These are phyloP conservation scores for Lasioglossum pauxillum DNA, from an alignment of 2,888 invertebrate species.

Conservation along the genomic window DNA sequence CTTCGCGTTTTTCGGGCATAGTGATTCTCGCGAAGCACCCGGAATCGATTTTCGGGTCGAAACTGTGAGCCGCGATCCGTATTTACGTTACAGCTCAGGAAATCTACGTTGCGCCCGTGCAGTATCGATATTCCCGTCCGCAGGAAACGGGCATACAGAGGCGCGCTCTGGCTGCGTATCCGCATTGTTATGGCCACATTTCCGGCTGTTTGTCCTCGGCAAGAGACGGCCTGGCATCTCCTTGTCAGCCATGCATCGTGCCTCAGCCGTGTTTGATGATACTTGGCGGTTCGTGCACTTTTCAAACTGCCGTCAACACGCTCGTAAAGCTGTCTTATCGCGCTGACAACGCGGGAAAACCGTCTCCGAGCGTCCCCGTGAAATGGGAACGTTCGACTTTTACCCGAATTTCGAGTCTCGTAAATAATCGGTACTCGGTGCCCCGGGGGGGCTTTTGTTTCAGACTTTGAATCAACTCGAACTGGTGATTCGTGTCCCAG, in stretches of 20 bases:
- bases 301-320: constrained; percentile 34
- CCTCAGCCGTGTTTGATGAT: constrained; percentile 20
- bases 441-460: constrained; percentile 33
- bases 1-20: constrained; percentile 1
- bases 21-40: constrained; percentile 22
- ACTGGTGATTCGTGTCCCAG: not conserved
- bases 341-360: constrained; percentile 25
- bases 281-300: constrained; percentile 25
- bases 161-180: constrained; percentile 57
- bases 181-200: constrained; percentile 69
- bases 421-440: constrained; percentile 40
- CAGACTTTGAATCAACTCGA: constrained; percentile 37
- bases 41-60: constrained; percentile 53
- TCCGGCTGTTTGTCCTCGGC: constrained; percentile 70
- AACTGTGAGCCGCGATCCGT: constrained; percentile 30
- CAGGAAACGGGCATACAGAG: constrained; percentile 28
- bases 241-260: constrained; percentile 34
- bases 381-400: constrained; percentile 35
- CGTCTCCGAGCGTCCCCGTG: not conserved
- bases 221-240: constrained; percentile 50
- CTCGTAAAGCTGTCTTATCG: constrained; percentile 52
- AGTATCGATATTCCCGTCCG: constrained; percentile 16
- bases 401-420: constrained; percentile 21
- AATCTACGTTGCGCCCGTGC: constrained; percentile 38
- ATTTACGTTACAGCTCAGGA: constrained; percentile 64